Percentiles rank a stretch among this genome's conserved stretches.
Conservation (phyloP, 92 coral and sea anemone genomes). For the Actinostola sp. region DNA sequence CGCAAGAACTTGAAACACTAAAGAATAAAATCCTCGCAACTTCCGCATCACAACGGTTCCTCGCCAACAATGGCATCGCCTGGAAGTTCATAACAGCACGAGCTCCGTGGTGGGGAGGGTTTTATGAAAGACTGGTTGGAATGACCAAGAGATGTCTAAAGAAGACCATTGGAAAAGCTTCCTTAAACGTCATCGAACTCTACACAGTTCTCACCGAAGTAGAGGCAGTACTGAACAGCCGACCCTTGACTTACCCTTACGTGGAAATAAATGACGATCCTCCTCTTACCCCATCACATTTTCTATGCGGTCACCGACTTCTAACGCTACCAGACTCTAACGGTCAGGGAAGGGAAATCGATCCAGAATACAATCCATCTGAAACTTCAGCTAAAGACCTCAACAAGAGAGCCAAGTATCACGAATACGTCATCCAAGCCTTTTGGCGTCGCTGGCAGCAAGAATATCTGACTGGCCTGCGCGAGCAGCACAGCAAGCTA, state of each 20-base stretch:
- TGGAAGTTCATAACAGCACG: constrained; percentile 55
- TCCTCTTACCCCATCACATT: constrained; percentile 28
- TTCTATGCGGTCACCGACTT: constrained; percentile 24
- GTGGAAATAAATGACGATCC: constrained; percentile 17
- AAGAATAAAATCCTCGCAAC: constrained; percentile 21
- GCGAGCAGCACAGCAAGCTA: no score
- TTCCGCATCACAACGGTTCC: constrained; percentile 32
- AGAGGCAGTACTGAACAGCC: constrained; percentile 41
- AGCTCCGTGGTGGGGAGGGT: constrained; percentile 69
- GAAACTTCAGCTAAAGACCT: constrained; percentile 28
- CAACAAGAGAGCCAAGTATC: constrained; percentile 32
- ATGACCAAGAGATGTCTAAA: constrained; percentile 47
- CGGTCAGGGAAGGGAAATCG: neutral
- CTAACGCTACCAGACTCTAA: constrained; percentile 17
- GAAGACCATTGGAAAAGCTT: constrained; percentile 48
- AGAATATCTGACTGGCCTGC: no score
- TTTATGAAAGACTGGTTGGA: constrained; percentile 47
- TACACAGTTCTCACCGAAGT: constrained; percentile 41
- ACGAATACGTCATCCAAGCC: neutral
- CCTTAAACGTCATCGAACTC: constrained; percentile 43
- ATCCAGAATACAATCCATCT: constrained; percentile 29
- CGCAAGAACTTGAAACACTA: constrained; percentile 39
- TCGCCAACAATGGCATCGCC: constrained; percentile 27
- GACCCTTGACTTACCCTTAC: constrained; percentile 37
- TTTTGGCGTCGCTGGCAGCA: no score